Conservation (phyloP, 2,888 invertebrate species). For the Periphyllus acericola region DNA sequence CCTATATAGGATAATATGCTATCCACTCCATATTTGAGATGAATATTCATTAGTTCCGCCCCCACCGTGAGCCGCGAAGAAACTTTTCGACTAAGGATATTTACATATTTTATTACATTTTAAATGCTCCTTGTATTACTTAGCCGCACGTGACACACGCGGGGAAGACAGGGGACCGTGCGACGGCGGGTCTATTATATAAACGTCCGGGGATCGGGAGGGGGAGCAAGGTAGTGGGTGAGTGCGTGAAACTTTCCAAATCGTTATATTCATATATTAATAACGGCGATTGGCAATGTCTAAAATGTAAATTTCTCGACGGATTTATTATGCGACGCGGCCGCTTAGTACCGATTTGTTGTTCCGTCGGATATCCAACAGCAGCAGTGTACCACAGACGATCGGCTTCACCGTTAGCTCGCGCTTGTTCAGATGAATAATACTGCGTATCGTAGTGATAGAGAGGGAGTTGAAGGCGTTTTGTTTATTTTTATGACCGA, state of each 20-base stretch:
- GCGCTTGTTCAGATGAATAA: too few species aligned
- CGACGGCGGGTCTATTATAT: too few species aligned
- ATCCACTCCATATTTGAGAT: background rate
- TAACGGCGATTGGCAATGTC: conserved; percentile 25
- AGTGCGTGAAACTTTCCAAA: conserved; percentile 21
- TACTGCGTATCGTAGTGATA: too few species aligned
- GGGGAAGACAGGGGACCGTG: background rate
- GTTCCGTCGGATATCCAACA: background rate
- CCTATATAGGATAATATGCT: background rate
- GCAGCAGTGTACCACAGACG: too few species aligned
- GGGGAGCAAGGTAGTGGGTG: background rate
- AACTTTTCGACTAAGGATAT: conserved; percentile 53
- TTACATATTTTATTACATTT: conserved; percentile 61
- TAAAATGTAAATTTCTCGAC: conserved; percentile 44
- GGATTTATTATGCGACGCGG: conserved; percentile 1
- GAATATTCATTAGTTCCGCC: conserved; percentile 35
- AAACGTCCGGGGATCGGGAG: too few species aligned
- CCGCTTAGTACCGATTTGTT: background rate
- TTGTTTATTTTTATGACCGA: too few species aligned
- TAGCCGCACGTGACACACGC: background rate
- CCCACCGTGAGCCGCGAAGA: background rate
- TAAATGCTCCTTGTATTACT: conserved; percentile 25
- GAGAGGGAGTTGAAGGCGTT: too few species aligned
- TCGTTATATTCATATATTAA: conserved; percentile 12
- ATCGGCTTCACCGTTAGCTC: background rate